A percentile compares a stretch with the other conserved stretches of the same genome.
Evolutionary conservation across 1,140 invertebrate species (phyloP).

Genomic region (Zophobas morio): DNA sequence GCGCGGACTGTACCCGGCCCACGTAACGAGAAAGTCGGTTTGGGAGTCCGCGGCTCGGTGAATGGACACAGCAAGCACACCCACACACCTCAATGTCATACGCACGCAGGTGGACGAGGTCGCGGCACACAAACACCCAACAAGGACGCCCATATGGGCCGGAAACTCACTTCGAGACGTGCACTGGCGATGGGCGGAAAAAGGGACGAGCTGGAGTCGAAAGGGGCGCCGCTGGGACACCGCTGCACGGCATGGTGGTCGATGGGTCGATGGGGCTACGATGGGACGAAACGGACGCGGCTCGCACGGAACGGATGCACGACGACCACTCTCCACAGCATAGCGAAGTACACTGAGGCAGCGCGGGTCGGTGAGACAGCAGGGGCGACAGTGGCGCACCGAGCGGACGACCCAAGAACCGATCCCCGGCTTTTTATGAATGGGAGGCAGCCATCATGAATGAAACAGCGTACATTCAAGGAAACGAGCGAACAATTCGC

Average conservation of each 20-base stretch:
- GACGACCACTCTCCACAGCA: conserved; percentile 24
- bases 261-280: neutral
- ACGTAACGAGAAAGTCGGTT: conserved; percentile 44
- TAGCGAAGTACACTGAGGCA: conserved; percentile 62
- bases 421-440: conserved; percentile 80
- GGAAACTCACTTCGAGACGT: conserved; percentile 50
- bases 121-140: conserved; percentile 47
- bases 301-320: conserved; percentile 15
- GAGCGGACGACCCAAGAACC: conserved; percentile 66
- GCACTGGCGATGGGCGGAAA: neutral
- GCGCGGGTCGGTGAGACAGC: conserved; percentile 64
- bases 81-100: conserved; percentile 65
- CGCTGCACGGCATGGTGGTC: conserved; percentile 11
- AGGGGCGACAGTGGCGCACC: conserved; percentile 60
- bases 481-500: conserved; percentile 65
- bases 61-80: conserved; percentile 61
- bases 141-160: conserved; percentile 23
- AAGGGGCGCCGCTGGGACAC: neutral
- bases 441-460: conserved; percentile 84
- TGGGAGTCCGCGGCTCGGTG: conserved; percentile 48
- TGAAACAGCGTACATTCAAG: conserved; percentile 70
- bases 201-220: neutral
- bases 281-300: conserved; percentile 5
- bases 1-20: conserved; percentile 35
- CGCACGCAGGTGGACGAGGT: conserved; percentile 56